Base-by-base conservation (phyloP, 2,797 vertebrate genomes). In the Dipus sagitta region DNA sequence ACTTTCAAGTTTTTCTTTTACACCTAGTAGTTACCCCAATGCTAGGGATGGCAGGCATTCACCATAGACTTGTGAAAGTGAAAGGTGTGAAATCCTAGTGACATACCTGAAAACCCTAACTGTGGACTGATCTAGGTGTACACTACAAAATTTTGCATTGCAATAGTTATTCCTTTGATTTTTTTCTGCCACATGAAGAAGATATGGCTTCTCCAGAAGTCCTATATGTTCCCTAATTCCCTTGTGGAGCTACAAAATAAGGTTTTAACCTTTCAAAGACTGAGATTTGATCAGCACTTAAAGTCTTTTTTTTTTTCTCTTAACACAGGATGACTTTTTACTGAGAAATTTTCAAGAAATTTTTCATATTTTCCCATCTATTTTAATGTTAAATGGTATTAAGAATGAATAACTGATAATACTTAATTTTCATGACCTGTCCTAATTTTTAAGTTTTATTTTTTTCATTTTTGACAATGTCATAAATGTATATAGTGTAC, bases 171-270 rank as follows among this genome's bases (percentile, higher is more conserved):
- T 91, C 12, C 34, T 88, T 71, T 81, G 26, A 52, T 67, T 80
- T 12, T 64, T 24, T 60, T 70, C 84, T 58, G 17, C 42, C 86
- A 82, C 89, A 74, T 47, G 47, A 82, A 67, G 26, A 58, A 1
- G 20, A 54, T 23, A 17, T 72, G 58, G n/a, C 83, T 92, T 82
- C 77, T 93, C 77, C 24, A 86, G 38, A 92, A 89, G 86, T 79
- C 20, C 74, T 38, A 60, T n/a, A 30, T 17, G 76, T 78, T 82
- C 20, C 11, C 67, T 79, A 74, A 68, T 86, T 34, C 58, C 18
- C 64, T 82, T 86, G 38, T 70, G 47, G 54, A 72, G 21, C 30
- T 65, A 12, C 4, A 34, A 62, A 14, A 71, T 88, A 81, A 88
- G 13, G 21, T 70, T 28, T 90, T 67, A 84, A 47, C 65, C 30